Evolutionary conservation across 2,888 invertebrate species (phyloP).

Genomic region (Catocala fraxini): DNA sequence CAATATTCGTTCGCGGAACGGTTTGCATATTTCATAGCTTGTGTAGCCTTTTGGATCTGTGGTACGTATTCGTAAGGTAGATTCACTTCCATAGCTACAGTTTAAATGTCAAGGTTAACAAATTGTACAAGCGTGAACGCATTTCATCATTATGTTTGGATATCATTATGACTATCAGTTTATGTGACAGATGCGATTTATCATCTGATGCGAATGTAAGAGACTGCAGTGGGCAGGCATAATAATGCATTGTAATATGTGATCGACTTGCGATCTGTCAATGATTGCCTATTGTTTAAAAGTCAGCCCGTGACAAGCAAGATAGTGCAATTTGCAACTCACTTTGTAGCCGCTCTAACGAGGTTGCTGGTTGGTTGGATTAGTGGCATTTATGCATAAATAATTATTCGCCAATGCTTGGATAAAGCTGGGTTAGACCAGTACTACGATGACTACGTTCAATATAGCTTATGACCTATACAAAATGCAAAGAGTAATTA

Average conservation of each 20-base stretch:
- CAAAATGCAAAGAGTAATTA: too few relatives aligned
- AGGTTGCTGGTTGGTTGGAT: constrained; percentile 14
- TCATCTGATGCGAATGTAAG: constrained; percentile 7
- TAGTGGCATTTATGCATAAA: neutral
- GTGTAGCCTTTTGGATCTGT: constrained; percentile 41
- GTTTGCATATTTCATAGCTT: constrained; percentile 71
- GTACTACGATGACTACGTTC: too few relatives aligned
- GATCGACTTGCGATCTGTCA: constrained; percentile 17
- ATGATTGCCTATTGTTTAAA: constrained; percentile 40
- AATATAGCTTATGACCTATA: too few relatives aligned
- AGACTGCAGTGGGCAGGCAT: constrained; percentile 1
- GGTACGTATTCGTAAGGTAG: constrained; percentile 23
- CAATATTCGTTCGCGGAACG: constrained; percentile 66
- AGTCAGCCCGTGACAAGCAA: constrained; percentile 19
- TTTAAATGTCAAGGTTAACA: constrained; percentile 14
- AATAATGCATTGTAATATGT: constrained; percentile 22
- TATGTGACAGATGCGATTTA: constrained; percentile 22
- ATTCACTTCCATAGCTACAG: constrained; percentile 37
- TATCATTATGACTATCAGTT: constrained; percentile 20
- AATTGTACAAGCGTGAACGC: neutral
- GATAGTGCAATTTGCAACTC: constrained; percentile 33
- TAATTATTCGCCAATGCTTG: too few relatives aligned
- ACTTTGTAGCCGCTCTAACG: constrained; percentile 30
- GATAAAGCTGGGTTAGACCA: too few relatives aligned
- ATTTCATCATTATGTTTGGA: too few relatives aligned